Evolutionary conservation across 2,888 invertebrate genomes (phyloP).

Genomic region (Sipha maydis): DNA sequence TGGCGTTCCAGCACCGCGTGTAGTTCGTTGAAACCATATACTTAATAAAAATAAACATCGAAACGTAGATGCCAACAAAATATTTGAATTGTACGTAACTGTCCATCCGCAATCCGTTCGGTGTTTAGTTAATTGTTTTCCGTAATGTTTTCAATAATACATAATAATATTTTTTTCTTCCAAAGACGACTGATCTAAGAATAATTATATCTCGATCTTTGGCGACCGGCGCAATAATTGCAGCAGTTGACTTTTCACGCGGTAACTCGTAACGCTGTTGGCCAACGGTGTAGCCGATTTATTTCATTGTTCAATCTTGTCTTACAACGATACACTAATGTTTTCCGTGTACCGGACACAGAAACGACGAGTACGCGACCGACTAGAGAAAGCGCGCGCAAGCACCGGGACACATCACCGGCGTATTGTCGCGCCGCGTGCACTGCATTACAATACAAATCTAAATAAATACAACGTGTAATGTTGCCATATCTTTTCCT

Average conservation of each 20-base stretch:
- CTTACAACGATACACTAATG: conserved; percentile 33
- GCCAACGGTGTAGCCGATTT: background rate
- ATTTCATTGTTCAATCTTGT: conserved; percentile 25
- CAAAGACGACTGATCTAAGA: too few relatives aligned
- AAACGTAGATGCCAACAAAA: background rate
- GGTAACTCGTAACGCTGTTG: background rate
- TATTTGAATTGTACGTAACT: background rate
- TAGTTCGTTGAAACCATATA: background rate
- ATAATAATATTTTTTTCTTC: too few relatives aligned
- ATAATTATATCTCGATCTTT: too few relatives aligned
- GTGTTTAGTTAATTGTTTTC: background rate
- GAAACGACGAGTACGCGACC: background rate
- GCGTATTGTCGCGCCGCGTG: background rate
- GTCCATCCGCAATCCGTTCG: background rate
- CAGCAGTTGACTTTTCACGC: background rate
- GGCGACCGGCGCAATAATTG: background rate
- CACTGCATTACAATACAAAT: background rate
- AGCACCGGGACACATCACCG: background rate
- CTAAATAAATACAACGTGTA: background rate
- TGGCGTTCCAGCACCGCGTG: background rate
- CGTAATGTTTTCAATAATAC: background rate
- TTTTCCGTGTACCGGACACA: background rate
- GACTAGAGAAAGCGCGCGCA: conserved; percentile 20
- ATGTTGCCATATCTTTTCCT: background rate
- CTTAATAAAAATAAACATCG: too few relatives aligned